Conservation (phyloP, 2,797 vertebrate genomes). For the Acrocephalus scirpaceus region DNA sequence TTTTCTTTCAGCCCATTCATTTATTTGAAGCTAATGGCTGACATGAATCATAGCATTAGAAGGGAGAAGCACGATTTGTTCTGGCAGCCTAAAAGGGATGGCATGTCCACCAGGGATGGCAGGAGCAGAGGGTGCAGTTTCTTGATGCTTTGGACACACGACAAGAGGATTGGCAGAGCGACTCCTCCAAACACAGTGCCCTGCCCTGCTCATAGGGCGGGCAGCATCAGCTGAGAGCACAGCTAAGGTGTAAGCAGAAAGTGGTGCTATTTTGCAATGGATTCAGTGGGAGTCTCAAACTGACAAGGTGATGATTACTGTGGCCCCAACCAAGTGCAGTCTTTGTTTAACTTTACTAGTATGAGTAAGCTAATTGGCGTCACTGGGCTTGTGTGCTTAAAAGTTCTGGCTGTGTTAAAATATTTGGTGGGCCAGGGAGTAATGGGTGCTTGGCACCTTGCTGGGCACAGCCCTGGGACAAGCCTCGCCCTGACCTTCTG, state of each 20-base stretch:
- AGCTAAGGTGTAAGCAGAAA: not conserved
- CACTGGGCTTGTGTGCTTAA: not conserved
- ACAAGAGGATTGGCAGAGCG: not conserved
- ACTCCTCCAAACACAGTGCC: not conserved
- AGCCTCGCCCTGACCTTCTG: not conserved
- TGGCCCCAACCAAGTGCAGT: not conserved
- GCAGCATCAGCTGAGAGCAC: not conserved
- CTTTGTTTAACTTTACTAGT: constrained; percentile 17
- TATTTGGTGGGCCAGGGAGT: not conserved
- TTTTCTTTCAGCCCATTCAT: constrained; percentile 13
- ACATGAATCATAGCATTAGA: not conserved
- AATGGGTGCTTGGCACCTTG: not conserved
- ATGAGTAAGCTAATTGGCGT: not conserved
- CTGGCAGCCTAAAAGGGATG: not conserved
- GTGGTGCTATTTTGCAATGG: not conserved
- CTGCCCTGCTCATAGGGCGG: not conserved
- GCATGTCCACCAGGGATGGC: not conserved
- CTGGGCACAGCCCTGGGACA: not conserved
- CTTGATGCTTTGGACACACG: not conserved
- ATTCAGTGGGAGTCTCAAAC: not conserved
- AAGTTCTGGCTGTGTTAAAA: not conserved
- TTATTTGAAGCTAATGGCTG: constrained; percentile 7
- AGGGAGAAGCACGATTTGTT: not conserved
- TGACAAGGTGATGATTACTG: not conserved
- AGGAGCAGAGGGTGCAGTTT: not conserved